Evolutionary conservation across 2,113 vertebrate species (phyloP).

Genomic region (Lophius piscatorius): DNA sequence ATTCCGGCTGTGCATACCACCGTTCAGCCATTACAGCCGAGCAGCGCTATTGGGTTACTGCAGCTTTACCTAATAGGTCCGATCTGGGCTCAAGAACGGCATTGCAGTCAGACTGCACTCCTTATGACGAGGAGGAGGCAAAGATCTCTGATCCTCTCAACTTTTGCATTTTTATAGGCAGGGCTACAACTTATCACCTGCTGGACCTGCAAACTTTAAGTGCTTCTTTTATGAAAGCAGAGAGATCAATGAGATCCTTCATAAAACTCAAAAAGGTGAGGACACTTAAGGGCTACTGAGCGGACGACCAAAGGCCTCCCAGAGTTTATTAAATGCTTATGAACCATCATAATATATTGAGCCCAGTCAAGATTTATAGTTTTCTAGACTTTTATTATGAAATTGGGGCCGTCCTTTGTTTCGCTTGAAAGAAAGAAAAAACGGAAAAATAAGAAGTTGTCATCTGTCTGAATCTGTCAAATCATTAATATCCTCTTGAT

Average conservation of each 20-base stretch:
- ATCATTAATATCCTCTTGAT: not conserved
- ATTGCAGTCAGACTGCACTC: slow-evolving; percentile 41
- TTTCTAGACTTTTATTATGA: slow-evolving; percentile 33
- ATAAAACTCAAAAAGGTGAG: slow-evolving; percentile 23
- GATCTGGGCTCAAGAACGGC: slow-evolving; percentile 56
- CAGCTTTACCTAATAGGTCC: slow-evolving; percentile 65
- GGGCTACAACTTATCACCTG: slow-evolving; percentile 1
- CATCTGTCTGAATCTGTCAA: not conserved
- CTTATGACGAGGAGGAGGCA: slow-evolving; percentile 25
- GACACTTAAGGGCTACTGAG: not conserved
- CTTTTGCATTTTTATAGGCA: not conserved
- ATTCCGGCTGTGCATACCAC: slow-evolving; percentile 67
- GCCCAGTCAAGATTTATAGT: slow-evolving; percentile 39
- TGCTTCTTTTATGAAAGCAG: slow-evolving; percentile 2
- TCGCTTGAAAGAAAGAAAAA: not conserved
- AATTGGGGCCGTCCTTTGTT: too few species aligned
- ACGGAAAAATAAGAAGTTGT: not conserved
- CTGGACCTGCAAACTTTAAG: slow-evolving; percentile 21
- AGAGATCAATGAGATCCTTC: slow-evolving; percentile 10
- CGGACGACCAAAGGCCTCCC: slow-evolving; percentile 5
- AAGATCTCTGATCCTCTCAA: slow-evolving; percentile 11
- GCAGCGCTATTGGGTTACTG: slow-evolving; percentile 65
- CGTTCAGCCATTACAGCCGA: slow-evolving; percentile 46
- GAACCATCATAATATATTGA: slow-evolving; percentile 33
- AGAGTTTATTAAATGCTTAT: slow-evolving; percentile 20